Percentiles rank a stretch among this genome's conserved stretches.
These are phyloP conservation scores for Octomys mimax DNA, from an alignment of 2,797 vertebrate genomes.

Conservation along the genomic window DNA sequence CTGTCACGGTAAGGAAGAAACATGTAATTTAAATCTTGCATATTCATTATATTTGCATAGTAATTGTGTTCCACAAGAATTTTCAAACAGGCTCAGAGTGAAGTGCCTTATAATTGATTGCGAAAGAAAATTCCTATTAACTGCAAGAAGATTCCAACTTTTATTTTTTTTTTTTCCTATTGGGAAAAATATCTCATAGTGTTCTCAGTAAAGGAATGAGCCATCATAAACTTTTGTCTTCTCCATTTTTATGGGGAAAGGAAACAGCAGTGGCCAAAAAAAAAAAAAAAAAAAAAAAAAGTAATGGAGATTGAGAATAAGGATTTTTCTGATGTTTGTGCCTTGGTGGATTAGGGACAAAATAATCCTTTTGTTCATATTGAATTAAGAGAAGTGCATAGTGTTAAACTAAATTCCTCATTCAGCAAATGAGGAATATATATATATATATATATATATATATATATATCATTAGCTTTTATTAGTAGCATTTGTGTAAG, in stretches of 20 bases:
- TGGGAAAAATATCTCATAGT: neutral
- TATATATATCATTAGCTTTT: neutral
- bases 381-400: neutral
- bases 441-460: neutral
- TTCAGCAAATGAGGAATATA: neutral
- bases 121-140: neutral
- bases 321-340: neutral
- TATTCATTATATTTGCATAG: neutral
- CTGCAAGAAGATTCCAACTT: neutral
- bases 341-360: neutral
- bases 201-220: neutral
- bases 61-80: neutral
- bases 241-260: neutral
- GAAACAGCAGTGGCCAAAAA: neutral
- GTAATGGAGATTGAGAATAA: neutral
- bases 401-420: neutral
- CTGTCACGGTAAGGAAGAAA: slow-evolving; percentile 92
- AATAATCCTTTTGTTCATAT: neutral
- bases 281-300: neutral
- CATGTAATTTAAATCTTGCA: neutral
- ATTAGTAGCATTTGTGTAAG: neutral
- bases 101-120: neutral
- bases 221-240: neutral
- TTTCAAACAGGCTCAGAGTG: neutral
- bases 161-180: neutral